Evolutionary conservation across 2,113 vertebrate genomes (phyloP).

Genomic region (Synodontis membranacea): DNA sequence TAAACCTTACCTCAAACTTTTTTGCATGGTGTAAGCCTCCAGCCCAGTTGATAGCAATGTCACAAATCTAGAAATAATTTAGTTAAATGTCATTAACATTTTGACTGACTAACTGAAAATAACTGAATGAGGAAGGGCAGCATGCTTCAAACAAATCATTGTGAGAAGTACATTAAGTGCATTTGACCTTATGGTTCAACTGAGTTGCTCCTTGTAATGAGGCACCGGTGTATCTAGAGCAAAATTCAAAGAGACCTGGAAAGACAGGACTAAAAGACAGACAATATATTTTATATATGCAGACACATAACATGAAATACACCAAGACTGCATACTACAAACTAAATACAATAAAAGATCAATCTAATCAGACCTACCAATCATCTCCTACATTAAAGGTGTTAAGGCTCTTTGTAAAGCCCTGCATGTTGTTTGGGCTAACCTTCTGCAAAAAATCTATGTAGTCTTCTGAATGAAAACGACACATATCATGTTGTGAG

Average conservation of each 20-base stretch:
- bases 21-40: constrained; percentile 97
- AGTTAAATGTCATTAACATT: not conserved
- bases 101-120: constrained; percentile 24
- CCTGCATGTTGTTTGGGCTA: constrained; percentile 98
- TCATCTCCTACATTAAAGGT: constrained; percentile 97
- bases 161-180: not conserved
- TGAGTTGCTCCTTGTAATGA: constrained; percentile 97
- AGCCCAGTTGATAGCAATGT: constrained; percentile 99
- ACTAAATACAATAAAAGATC: not conserved
- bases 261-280: constrained; percentile 85
- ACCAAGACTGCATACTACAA: not conserved
- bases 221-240: constrained; percentile 95
- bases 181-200: constrained; percentile 93
- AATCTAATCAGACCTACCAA: constrained; percentile 77
- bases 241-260: constrained; percentile 97
- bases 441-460: constrained; percentile 98
- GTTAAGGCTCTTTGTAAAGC: constrained; percentile 98
- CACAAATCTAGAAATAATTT: constrained; percentile 83
- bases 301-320: not conserved
- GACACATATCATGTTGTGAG: constrained; percentile 98
- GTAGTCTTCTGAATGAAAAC: constrained; percentile 98
- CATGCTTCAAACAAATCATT: not conserved
- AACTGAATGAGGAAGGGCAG: not conserved
- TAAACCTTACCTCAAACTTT: constrained; percentile 89
- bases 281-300: not conserved